Base-by-base conservation (phyloP, 1,140 invertebrate species). In the Eulimnadia texana region DNA sequence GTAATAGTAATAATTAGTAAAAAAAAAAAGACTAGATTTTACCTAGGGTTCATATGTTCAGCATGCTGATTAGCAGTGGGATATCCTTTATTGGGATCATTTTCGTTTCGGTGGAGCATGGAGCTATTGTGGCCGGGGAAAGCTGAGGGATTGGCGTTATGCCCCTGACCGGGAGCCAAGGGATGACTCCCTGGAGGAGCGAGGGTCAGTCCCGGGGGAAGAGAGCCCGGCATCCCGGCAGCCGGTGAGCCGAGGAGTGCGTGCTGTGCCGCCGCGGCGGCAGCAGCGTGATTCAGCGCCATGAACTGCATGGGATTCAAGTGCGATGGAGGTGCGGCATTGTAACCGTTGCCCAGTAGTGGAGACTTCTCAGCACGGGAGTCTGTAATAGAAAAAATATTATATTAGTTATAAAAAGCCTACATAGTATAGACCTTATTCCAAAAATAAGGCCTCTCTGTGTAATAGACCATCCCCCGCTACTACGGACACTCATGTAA, bases 341-440 rank as follows among this genome's bases (percentile, higher is more conserved):
- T 93, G 79, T 94, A 95, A 33, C 91, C 92, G 71, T 95, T 95
- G 33, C 90, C 86, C 58, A 95, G 76, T 6, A 93, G 78, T 20
- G 90, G 90, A 24, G 88, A 91, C 74, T 95, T 94, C 72, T 93
- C 89, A 80, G 92, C 24, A 20, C 55, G 55, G 27, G 55, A 57
- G 22, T 57, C 55, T 57, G 28, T 29, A n/a, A n/a, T n/a, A n/a
- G n/a, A n/a, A n/a, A n/a, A n/a, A n/a, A n/a, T n/a, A n/a, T n/a
- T n/a, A n/a, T n/a, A n/a, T n/a, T n/a, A n/a, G n/a, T n/a, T n/a
- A n/a, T n/a, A n/a, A n/a, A n/a, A n/a, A n/a, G n/a, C n/a, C n/a
- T n/a, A n/a, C n/a, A n/a, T n/a, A n/a, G n/a, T n/a, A n/a, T n/a
- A n/a, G n/a, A n/a, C n/a, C n/a, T n/a, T n/a, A n/a, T n/a, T n/a